Evolutionary conservation across 1,140 invertebrate species (phyloP).

Genomic region (Aphis gossypii): DNA sequence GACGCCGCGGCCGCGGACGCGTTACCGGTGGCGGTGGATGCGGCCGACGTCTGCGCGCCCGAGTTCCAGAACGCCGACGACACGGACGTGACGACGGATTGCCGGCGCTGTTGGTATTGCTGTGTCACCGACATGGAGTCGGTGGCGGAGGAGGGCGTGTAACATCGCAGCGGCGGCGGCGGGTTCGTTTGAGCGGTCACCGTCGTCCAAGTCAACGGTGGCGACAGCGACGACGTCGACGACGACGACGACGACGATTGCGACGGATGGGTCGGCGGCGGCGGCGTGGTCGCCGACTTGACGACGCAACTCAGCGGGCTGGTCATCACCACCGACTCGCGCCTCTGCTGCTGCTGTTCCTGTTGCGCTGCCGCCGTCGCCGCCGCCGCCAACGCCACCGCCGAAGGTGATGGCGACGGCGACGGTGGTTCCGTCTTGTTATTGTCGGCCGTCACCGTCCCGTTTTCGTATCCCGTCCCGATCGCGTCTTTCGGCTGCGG

Average conservation of each 20-base stretch:
- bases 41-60: slow-evolving; percentile 57
- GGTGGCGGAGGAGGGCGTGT: not conserved
- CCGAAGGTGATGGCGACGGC: not conserved
- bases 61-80: slow-evolving; percentile 48
- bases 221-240: not conserved
- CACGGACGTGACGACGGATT: slow-evolving; percentile 53
- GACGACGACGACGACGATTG: not conserved
- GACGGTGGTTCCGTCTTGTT: slow-evolving; percentile 12
- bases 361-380: not conserved
- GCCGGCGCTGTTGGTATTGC: slow-evolving; percentile 53
- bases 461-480: slow-evolving; percentile 12
- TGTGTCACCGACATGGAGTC: slow-evolving; percentile 28
- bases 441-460: not conserved
- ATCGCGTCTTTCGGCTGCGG: not conserved
- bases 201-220: slow-evolving; percentile 13
- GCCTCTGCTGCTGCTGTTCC: slow-evolving; percentile 49
- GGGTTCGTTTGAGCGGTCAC: not conserved
- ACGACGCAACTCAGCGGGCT: slow-evolving; percentile 56
- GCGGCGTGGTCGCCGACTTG: slow-evolving; percentile 23
- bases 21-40: slow-evolving; percentile 52
- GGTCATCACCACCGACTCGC: slow-evolving; percentile 59
- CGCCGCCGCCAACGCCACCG: slow-evolving; percentile 8
- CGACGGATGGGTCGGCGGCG: not conserved
- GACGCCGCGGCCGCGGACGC: slow-evolving; percentile 58
- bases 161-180: not conserved